phyloP scores from a whole-genome alignment of 2,797 vertebrate genomes.

The Sebastes trivittatus region DNA sequence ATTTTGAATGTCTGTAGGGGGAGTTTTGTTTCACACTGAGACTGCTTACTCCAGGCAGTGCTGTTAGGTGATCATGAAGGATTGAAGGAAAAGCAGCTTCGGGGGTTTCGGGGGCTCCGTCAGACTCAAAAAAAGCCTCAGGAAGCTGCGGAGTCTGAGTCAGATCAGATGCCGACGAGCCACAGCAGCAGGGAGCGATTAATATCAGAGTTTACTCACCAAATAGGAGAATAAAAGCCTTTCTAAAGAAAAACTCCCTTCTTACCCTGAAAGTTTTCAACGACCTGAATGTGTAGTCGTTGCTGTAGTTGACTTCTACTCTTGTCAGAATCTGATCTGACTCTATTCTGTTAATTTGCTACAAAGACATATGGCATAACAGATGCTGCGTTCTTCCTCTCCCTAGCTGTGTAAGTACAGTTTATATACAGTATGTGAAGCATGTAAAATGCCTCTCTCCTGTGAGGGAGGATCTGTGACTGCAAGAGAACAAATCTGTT shows the following conservation, averaged over 20 bases:
- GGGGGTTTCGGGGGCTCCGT: neutral
- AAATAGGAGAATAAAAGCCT: neutral
- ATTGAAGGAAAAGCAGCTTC: constrained; percentile 7
- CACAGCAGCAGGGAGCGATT: neutral
- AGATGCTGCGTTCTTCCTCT: constrained; percentile 9
- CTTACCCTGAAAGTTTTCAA: neutral
- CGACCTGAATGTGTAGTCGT: neutral
- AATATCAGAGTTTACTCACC: neutral
- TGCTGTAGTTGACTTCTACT: neutral
- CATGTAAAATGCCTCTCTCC: neutral
- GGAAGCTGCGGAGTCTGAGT: constrained; percentile 6
- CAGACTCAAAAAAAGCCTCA: constrained; percentile 11
- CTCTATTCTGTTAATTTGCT: neutral
- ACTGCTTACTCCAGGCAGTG: neutral
- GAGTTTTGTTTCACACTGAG: neutral
- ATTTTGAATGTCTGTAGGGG: neutral
- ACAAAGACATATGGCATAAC: constrained; percentile 22
- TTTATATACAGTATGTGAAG: constrained; percentile 6
- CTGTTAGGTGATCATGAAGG: neutral
- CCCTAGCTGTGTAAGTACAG: neutral
- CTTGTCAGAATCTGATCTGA: neutral
- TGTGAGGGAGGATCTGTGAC: neutral
- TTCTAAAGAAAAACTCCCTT: neutral
- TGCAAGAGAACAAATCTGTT: neutral
- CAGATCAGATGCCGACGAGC: neutral